A percentile compares a stretch with the other conserved stretches of the same genome.
These are phyloP conservation scores for Plagiodera versicolora DNA, from an alignment of 2,888 invertebrate genomes.

Conservation along the genomic window DNA sequence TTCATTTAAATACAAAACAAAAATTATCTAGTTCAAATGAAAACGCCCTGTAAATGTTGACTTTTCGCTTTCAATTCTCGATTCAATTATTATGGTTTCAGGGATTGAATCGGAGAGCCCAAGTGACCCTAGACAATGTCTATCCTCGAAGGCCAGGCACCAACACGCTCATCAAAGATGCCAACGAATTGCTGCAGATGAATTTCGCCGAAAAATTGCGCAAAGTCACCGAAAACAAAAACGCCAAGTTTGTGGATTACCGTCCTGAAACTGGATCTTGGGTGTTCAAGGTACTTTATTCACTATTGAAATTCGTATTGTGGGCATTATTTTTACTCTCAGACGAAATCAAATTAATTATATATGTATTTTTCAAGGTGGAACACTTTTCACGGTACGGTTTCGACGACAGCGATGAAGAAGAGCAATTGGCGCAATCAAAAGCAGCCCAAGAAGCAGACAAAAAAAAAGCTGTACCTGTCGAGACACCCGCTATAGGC, in stretches of 20 bases:
- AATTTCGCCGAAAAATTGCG: conserved; percentile 86
- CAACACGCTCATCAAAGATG: conserved; percentile 77
- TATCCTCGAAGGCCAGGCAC: conserved; percentile 91
- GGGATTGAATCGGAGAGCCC: conserved; percentile 87
- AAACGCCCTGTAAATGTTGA: no score
- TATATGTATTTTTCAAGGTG: no score
- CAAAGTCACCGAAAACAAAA: conserved; percentile 81
- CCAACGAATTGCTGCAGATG: conserved; percentile 74
- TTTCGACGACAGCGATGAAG: conserved; percentile 82
- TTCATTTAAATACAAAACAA: no score
- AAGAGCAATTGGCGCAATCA: conserved; percentile 46
- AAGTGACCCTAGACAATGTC: conserved; percentile 89
- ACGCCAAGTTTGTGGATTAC: conserved; percentile 91
- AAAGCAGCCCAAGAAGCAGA: conserved; percentile 12
- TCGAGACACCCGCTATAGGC: conserved; percentile 5
- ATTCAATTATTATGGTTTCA: no score
- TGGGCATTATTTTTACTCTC: no score
- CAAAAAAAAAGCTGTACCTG: conserved; percentile 18
- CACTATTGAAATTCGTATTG: no score
- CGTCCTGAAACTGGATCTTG: conserved; percentile 95
- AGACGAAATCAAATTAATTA: no score
- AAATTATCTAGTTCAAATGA: no score
- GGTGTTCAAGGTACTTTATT: conserved; percentile 60
- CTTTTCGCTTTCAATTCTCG: no score
- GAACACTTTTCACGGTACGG: conserved; percentile 96